These are phyloP conservation scores for Cinara cedri DNA, from an alignment of 2,888 invertebrate genomes.

Conservation along the genomic window DNA sequence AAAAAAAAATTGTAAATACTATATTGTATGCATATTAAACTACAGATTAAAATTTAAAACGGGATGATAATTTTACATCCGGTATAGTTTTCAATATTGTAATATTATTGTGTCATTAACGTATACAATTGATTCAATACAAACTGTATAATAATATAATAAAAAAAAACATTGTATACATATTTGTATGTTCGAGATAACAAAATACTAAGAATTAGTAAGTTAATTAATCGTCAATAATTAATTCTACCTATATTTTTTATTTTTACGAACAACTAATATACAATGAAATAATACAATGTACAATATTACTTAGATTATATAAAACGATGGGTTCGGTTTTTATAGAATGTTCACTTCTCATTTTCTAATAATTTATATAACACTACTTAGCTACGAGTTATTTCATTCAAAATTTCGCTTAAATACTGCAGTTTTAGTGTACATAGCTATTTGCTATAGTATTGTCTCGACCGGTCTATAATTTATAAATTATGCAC, in stretches of 20 bases:
- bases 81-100: constrained; percentile 27
- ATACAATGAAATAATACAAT: background rate
- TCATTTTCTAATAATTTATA: background rate
- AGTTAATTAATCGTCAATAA: too few relatives aligned
- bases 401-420: constrained; percentile 9
- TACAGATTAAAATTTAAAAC: too few relatives aligned
- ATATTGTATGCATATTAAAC: background rate
- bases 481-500: background rate
- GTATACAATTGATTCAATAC: too few relatives aligned
- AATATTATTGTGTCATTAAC: background rate
- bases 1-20: background rate
- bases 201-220: too few relatives aligned
- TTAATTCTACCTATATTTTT: too few relatives aligned
- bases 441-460: background rate
- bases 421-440: background rate
- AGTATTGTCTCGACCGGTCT: background rate
- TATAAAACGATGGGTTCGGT: background rate
- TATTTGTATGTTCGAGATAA: too few relatives aligned
- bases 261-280: background rate
- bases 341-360: background rate
- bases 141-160: too few relatives aligned
- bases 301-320: background rate
- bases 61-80: constrained; percentile 38
- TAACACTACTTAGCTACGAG: background rate
- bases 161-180: too few relatives aligned